These are phyloP conservation scores for Maniola jurtina DNA, from an alignment of 1,140 invertebrate genomes.

Conservation along the genomic window DNA sequence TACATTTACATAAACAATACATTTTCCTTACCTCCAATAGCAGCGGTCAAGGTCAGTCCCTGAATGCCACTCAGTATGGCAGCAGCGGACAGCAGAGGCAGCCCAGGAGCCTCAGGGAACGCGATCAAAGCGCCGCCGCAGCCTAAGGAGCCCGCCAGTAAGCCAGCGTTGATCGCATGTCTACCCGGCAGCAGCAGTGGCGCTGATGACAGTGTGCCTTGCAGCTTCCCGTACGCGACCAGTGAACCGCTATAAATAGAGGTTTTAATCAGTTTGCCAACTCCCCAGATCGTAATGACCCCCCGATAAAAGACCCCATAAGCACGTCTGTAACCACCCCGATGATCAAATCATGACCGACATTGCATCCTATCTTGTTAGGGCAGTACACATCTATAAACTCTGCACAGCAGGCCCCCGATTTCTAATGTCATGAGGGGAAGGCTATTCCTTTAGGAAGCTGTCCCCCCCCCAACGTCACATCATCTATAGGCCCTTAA, in stretches of 20 bases:
- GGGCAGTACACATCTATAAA: no score
- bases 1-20: background rate
- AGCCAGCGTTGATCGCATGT: conserved; percentile 85
- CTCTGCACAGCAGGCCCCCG: no score
- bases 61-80: conserved; percentile 85
- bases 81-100: conserved; percentile 85
- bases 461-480: no score
- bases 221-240: conserved; percentile 95
- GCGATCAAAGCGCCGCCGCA: conserved; percentile 85
- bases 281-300: no score
- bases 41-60: conserved; percentile 92
- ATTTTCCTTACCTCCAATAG: conserved; percentile 86
- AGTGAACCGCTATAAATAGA: conserved; percentile 86
- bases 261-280: background rate
- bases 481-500: no score
- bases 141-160: conserved; percentile 86
- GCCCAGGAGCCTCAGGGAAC: conserved; percentile 81
- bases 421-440: background rate
- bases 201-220: conserved; percentile 89
- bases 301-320: no score
- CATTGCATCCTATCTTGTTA: no score
- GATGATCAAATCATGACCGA: no score
- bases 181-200: conserved; percentile 91
- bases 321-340: no score
- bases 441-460: no score